Evolutionary conservation across 1,140 invertebrate species (phyloP).

Genomic region (Papilio glaucus): DNA sequence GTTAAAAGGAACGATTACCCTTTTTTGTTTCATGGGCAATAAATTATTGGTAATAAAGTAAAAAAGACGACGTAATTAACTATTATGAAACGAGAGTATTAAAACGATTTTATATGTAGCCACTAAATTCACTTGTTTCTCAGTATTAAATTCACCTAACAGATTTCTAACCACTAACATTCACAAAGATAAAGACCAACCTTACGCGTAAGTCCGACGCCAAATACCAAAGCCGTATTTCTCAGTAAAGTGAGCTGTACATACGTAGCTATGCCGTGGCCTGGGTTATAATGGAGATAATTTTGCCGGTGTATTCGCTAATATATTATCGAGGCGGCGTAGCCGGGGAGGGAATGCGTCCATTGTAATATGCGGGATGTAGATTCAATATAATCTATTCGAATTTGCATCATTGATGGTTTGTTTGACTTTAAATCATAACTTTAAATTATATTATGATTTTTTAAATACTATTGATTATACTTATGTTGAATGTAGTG

Average conservation of each 20-base stretch:
- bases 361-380: constrained; percentile 33
- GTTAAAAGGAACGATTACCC: too few relatives aligned
- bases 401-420: constrained; percentile 11
- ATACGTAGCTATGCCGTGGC: constrained; percentile 3
- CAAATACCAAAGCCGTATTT: constrained; percentile 38
- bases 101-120: background rate
- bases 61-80: too few relatives aligned
- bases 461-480: too few relatives aligned
- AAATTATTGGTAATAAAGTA: too few relatives aligned
- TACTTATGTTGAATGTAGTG: too few relatives aligned
- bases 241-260: constrained; percentile 32
- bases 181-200: constrained; percentile 36
- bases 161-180: constrained; percentile 35
- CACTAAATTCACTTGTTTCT: constrained; percentile 13
- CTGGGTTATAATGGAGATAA: constrained; percentile 33
- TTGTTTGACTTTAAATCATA: constrained; percentile 3
- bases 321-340: constrained; percentile 23
- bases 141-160: constrained; percentile 31
- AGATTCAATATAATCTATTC: constrained; percentile 19
- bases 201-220: constrained; percentile 28
- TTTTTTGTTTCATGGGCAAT: too few relatives aligned
- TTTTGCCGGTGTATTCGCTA: constrained; percentile 34
- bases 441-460: background rate
- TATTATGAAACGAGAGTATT: too few relatives aligned
- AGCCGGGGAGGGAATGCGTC: constrained; percentile 27